Conservation (phyloP, 2,113 vertebrate genomes). For the Garra rufa region DNA sequence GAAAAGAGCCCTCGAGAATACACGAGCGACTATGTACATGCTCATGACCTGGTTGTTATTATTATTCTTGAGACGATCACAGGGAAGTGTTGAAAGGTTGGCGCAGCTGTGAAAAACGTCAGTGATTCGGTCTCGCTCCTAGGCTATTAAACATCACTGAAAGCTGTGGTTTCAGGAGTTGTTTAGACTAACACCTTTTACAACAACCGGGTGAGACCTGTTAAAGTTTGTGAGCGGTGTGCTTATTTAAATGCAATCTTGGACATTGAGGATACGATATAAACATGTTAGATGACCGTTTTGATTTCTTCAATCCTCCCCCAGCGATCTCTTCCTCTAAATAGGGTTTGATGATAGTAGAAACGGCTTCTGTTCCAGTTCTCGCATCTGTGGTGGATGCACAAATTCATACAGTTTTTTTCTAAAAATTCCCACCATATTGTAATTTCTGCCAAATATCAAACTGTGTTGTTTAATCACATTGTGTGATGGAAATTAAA, state of each 20-base stretch:
- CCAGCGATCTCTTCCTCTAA: neutral
- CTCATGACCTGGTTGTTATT: slow-evolving; percentile 80
- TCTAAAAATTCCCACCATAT: neutral
- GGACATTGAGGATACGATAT: neutral
- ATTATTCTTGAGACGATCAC: slow-evolving; percentile 82
- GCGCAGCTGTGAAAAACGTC: slow-evolving; percentile 83
- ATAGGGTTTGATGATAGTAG: neutral
- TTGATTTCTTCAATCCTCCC: neutral
- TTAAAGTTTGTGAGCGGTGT: slow-evolving; percentile 25
- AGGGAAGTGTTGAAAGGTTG: slow-evolving; percentile 84
- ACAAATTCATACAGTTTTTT: neutral
- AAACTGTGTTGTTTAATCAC: neutral
- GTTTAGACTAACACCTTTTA: slow-evolving; percentile 85
- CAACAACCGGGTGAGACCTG: slow-evolving; percentile 72
- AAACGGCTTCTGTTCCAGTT: neutral
- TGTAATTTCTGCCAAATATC: neutral
- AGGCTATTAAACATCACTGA: slow-evolving; percentile 76
- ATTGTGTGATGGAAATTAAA: neutral
- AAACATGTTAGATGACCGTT: neutral
- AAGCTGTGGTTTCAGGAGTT: slow-evolving; percentile 80
- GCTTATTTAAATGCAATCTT: slow-evolving; percentile 51
- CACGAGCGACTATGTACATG: slow-evolving; percentile 77
- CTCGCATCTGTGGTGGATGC: neutral
- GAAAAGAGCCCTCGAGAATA: slow-evolving; percentile 71
- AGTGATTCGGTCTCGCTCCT: slow-evolving; percentile 45